Evolutionary conservation across 2,797 vertebrate genomes (phyloP).

Genomic region (Streptopelia turtur): DNA sequence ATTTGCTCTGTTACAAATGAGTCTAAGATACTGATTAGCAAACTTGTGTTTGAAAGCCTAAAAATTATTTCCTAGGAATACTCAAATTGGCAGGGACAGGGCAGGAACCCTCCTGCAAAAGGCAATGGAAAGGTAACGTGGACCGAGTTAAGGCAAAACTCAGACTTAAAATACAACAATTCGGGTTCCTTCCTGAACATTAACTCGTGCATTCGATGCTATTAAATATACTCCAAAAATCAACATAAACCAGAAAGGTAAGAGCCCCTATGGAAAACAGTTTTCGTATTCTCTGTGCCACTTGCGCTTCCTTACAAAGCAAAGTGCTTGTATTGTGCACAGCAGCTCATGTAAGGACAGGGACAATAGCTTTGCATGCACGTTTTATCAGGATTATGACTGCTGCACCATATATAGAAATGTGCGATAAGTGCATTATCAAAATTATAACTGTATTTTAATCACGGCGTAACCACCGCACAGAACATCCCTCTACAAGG

Average conservation of each 20-base stretch:
- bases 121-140: background rate
- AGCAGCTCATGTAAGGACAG: constrained; percentile 17
- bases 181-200: background rate
- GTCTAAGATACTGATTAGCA: constrained; percentile 6
- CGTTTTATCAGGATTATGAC: constrained; percentile 58
- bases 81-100: rapidly evolving
- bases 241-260: background rate
- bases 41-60: background rate
- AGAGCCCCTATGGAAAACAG: background rate
- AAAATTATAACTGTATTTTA: constrained; percentile 67
- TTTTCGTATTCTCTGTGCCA: background rate
- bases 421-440: constrained; percentile 58
- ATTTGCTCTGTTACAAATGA: constrained; percentile 12
- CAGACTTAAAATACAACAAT: background rate
- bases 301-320: background rate
- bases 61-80: background rate
- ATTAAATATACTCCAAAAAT: background rate
- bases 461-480: constrained; percentile 52
- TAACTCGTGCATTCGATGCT: background rate
- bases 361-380: constrained; percentile 50
- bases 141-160: background rate
- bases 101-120: background rate
- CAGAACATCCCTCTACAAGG: background rate
- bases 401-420: constrained; percentile 28
- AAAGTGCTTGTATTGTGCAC: background rate